These are phyloP conservation scores for Enteromius unitaeniatus DNA, from an alignment of 2,797 vertebrate genomes.

Conservation along the genomic window DNA sequence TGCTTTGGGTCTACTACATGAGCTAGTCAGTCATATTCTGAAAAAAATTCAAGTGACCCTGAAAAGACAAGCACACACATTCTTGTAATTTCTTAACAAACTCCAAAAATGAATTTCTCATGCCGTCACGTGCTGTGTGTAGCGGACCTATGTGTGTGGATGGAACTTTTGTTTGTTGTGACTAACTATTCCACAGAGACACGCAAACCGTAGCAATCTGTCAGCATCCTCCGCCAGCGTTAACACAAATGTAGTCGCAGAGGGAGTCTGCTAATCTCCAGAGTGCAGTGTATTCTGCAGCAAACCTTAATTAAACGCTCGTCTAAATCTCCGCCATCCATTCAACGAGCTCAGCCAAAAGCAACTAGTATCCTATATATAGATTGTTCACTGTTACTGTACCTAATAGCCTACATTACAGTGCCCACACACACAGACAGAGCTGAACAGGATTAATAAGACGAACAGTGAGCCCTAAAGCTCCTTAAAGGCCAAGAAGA, in stretches of 20 bases:
- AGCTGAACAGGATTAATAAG: slow-evolving; percentile 31
- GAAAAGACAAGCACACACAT: not conserved
- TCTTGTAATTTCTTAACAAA: not conserved
- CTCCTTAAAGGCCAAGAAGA: slow-evolving; percentile 52
- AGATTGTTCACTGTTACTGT: slow-evolving; percentile 22
- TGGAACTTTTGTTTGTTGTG: slow-evolving; percentile 4
- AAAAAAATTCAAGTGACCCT: not conserved
- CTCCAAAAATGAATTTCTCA: not conserved
- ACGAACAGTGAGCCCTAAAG: slow-evolving; percentile 41
- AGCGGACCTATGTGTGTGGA: not conserved
- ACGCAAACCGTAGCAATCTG: slow-evolving; percentile 24
- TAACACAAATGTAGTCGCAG: slow-evolving; percentile 32
- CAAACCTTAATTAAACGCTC: slow-evolving; percentile 47
- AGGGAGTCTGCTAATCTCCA: slow-evolving; percentile 38
- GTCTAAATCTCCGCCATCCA: slow-evolving; percentile 37
- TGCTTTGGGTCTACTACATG: not conserved
- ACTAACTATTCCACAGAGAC: slow-evolving; percentile 4
- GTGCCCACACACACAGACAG: not conserved
- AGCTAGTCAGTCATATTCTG: not conserved
- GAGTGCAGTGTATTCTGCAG: slow-evolving; percentile 20
- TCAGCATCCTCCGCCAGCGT: slow-evolving; percentile 29
- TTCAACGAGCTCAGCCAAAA: slow-evolving; percentile 30
- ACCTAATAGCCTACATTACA: slow-evolving; percentile 20
- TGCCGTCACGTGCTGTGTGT: not conserved
- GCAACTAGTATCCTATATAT: slow-evolving; percentile 14